A percentile compares a stretch with the other conserved stretches of the same genome.
Conservation (phyloP, 1,140 invertebrate species). For the Phymastichus coffea region DNA sequence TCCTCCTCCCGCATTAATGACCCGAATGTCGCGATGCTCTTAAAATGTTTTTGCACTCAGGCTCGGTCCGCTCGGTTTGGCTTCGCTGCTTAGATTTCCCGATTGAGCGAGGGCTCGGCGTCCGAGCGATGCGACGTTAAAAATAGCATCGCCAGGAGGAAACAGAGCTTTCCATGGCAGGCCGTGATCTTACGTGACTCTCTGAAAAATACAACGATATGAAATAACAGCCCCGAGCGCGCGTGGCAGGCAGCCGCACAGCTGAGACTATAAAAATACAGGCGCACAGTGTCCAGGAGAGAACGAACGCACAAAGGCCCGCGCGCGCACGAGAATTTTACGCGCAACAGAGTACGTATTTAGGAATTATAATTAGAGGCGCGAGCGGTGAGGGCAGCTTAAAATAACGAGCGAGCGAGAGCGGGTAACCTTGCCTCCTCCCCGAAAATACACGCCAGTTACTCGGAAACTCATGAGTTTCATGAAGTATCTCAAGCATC, state of each 20-base stretch:
- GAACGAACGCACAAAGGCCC: not conserved
- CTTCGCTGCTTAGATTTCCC: too few species aligned
- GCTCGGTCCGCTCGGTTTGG: too few species aligned
- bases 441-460: not conserved
- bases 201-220: not conserved
- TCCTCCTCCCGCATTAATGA: too few species aligned
- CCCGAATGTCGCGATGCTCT: too few species aligned
- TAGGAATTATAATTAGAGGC: conserved; percentile 28
- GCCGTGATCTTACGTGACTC: too few species aligned
- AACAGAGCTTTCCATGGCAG: too few species aligned
- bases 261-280: conserved; percentile 1
- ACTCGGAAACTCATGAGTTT: conserved; percentile 13
- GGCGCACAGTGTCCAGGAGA: not conserved
- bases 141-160: too few species aligned
- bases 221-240: conserved; percentile 9
- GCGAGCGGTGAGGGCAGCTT: not conserved
- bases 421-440: not conserved
- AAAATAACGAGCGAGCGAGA: conserved; percentile 21
- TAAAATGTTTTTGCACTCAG: too few species aligned
- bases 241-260: not conserved
- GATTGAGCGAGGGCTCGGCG: too few species aligned
- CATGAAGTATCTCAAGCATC: too few species aligned
- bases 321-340: not conserved
- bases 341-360: conserved; percentile 7
- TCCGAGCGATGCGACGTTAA: too few species aligned